Conservation (phyloP, 2,888 invertebrate species). For the Agonopterix subpropinquella region DNA sequence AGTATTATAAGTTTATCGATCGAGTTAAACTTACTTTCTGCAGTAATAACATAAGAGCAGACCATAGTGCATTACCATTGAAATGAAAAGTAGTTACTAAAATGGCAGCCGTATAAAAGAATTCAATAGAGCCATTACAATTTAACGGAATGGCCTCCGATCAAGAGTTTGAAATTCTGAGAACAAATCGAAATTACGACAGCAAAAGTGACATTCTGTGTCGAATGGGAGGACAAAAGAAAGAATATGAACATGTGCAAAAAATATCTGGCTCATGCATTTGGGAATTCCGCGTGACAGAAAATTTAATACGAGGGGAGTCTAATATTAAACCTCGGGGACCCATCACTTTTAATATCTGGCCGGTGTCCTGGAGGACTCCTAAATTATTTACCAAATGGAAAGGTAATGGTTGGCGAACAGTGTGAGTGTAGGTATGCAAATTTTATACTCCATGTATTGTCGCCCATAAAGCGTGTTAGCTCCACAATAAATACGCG, state of each 20-base stretch:
- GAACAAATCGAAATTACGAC: slow-evolving; percentile 41
- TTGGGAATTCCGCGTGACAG: slow-evolving; percentile 75
- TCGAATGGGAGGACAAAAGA: slow-evolving; percentile 65
- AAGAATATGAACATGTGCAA: slow-evolving; percentile 73
- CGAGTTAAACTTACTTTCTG: too few relatives aligned
- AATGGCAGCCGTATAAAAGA: slow-evolving; percentile 15
- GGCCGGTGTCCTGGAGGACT: slow-evolving; percentile 69
- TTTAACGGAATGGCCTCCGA: slow-evolving; percentile 8
- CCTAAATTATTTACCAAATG: slow-evolving; percentile 75
- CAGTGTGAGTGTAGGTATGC: slow-evolving; percentile 71
- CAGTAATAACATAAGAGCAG: too few relatives aligned
- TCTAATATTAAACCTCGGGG: slow-evolving; percentile 74
- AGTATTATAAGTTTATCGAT: too few relatives aligned
- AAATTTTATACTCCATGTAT: slow-evolving; percentile 70
- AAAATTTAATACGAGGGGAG: slow-evolving; percentile 75
- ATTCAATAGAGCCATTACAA: slow-evolving; percentile 18
- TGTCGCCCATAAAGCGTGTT: slow-evolving; percentile 57
- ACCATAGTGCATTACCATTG: neutral
- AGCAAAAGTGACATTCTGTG: slow-evolving; percentile 64
- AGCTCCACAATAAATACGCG: slow-evolving; percentile 30
- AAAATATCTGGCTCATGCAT: slow-evolving; percentile 73
- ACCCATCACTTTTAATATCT: slow-evolving; percentile 76
- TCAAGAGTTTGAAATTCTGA: slow-evolving; percentile 31
- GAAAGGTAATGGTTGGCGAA: slow-evolving; percentile 73
- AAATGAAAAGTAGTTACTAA: slow-evolving; percentile 1